Evolutionary conservation across 2,888 invertebrate genomes (phyloP).

Genomic region (Cremastinae sp.): DNA sequence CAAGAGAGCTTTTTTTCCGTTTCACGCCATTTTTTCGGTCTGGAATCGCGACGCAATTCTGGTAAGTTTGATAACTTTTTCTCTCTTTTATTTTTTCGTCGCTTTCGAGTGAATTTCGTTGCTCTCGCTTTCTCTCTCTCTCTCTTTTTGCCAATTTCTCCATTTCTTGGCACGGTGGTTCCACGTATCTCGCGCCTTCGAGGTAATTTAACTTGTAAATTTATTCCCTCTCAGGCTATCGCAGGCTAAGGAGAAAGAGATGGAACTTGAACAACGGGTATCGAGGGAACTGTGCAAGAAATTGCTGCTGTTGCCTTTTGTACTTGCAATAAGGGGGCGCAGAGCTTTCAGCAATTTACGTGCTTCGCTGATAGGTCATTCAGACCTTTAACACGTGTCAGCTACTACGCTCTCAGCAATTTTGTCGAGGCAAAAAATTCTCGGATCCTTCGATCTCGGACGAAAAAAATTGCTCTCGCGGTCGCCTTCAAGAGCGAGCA

Average conservation of each 20-base stretch:
- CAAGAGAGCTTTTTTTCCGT: conserved; percentile 9
- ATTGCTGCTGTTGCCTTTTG: conserved; percentile 47
- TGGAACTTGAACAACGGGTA: conserved; percentile 67
- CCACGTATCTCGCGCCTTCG: conserved; percentile 37
- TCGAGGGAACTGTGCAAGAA: conserved; percentile 55
- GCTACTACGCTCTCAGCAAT: not conserved
- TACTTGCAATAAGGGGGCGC: conserved; percentile 19
- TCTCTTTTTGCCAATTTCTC: conserved; percentile 15
- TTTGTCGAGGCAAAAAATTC: conserved; percentile 3
- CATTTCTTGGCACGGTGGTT: conserved; percentile 23
- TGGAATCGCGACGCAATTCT: not conserved
- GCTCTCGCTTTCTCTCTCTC: conserved; percentile 18
- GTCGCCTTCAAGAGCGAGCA: no score
- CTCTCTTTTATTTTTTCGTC: conserved; percentile 29
- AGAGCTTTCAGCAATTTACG: conserved; percentile 12
- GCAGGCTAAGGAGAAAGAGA: not conserved
- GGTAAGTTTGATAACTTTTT: conserved; percentile 61
- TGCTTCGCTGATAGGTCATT: conserved; percentile 11
- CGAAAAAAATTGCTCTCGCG: no score
- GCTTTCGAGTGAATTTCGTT: conserved; percentile 14
- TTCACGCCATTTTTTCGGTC: no score
- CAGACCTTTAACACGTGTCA: conserved; percentile 65
- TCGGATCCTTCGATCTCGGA: not conserved
- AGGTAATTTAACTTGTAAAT: conserved; percentile 72
- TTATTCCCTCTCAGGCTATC: conserved; percentile 60